Evolutionary conservation across 2,113 vertebrate genomes (phyloP), one percentile per base, ranked within the genome.

Genomic region (Trichomycterus rosablanca): DNA sequence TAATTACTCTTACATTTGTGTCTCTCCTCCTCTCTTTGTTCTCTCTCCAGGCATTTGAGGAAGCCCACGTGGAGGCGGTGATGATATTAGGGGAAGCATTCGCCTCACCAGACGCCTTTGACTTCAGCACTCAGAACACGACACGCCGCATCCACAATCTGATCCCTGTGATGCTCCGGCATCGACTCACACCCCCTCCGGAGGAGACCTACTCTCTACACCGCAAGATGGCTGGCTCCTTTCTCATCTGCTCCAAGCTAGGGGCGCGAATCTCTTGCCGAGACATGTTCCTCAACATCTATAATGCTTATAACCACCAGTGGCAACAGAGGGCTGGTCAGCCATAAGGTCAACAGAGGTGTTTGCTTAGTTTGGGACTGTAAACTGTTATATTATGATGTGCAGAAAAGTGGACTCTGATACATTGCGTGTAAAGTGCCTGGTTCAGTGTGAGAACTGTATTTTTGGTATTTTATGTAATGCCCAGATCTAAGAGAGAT

Each of bases 161-260:
- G 62, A 97, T 98, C 48, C 96, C 96, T 0, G 64, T 97, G 66
- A 98, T 98, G 96, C 83, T 98, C 71, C 94, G 85, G 72, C 93
- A 98, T 63, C 86, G 95, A 2, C 92, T 98, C 1, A 53, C 94
- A 10, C 96, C 96, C 1, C 95, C 96, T 0, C 96, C 96, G 0
- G 93, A 96, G 81, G 96, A 98, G 79, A 98, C 95, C 6, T 98
- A 98, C 75, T 98, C 95, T 0, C 88, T 98, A 42, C 96, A 98
- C 81, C 86, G 96, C 39, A 98, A 98, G 83, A 98, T 98, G 96
- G 94, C 92, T 0, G 96, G 96, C 44, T 97, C 96, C 1, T 98
- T 98, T 81, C 94, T 98, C 32, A 97, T 98, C 83, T 98, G 95
- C 81, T 93, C 94, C 77, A 92, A 84, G 7, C 89, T 96, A 3